Evolutionary conservation across 1,140 invertebrate species (phyloP).

Genomic region (Lepidurus arcticus): DNA sequence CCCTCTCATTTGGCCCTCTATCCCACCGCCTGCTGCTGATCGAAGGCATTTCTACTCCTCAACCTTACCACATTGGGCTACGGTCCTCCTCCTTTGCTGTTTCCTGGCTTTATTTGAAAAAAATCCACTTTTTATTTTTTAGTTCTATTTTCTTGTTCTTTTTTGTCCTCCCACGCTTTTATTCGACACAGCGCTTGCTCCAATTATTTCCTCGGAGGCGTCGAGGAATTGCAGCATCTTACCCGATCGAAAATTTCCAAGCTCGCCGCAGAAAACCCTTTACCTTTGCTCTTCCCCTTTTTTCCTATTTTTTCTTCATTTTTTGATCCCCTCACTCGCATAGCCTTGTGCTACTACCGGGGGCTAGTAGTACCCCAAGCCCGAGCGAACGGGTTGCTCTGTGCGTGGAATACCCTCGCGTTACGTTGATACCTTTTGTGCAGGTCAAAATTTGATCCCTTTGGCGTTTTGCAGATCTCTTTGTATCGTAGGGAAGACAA

Average conservation of each 20-base stretch:
- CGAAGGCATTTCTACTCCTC: constrained; percentile 6
- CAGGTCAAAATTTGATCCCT: too few species aligned
- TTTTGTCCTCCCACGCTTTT: neutral
- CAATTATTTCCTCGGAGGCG: neutral
- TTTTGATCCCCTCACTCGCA: too few species aligned
- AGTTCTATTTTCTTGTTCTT: too few species aligned
- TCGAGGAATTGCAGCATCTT: neutral
- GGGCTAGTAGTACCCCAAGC: too few species aligned
- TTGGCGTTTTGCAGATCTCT: too few species aligned
- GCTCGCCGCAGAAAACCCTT: neutral
- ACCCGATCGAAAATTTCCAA: neutral
- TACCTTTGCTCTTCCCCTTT: neutral
- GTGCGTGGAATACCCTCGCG: too few species aligned
- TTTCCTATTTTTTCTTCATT: neutral
- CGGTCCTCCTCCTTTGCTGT: neutral
- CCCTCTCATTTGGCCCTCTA: neutral
- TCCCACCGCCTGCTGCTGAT: neutral
- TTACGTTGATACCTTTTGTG: too few species aligned
- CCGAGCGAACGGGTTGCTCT: too few species aligned
- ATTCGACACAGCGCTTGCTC: neutral
- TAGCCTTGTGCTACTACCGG: too few species aligned
- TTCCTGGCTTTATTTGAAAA: neutral
- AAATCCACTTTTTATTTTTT: neutral
- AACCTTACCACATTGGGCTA: constrained; percentile 9
- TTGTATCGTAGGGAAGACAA: too few species aligned